Evolutionary conservation across 2,888 invertebrate species (phyloP).

Genomic region (Eutolmus rufibarbis): DNA sequence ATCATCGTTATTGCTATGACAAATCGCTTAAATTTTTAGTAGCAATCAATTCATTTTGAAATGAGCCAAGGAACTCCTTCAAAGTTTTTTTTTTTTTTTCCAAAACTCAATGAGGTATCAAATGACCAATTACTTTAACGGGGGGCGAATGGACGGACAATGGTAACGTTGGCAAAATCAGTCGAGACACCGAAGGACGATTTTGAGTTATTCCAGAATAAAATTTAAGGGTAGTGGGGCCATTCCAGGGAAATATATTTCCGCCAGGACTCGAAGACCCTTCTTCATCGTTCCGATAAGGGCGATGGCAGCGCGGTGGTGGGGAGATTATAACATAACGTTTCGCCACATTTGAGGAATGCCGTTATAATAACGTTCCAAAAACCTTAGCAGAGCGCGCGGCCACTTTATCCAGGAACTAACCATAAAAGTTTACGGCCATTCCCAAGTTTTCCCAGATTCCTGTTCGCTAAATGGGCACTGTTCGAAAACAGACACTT

Average conservation of each 20-base stretch:
- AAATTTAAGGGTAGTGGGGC: not conserved
- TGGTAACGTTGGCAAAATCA: not conserved
- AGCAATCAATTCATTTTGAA: not conserved
- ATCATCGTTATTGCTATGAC: not conserved
- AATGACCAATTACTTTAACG: not conserved
- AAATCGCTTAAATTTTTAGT: not conserved
- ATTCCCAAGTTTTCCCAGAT: slow-evolving; percentile 6
- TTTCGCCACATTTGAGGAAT: not conserved
- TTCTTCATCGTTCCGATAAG: not conserved
- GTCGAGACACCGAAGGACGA: not conserved
- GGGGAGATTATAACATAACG: not conserved
- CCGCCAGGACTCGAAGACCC: not conserved
- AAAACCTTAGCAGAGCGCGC: not conserved
- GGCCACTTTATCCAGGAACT: slow-evolving; percentile 1
- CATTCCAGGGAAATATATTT: not conserved
- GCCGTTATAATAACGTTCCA: slow-evolving; percentile 14
- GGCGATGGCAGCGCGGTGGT: not conserved
- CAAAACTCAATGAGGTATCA: not conserved
- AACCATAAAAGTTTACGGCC: slow-evolving; percentile 22
- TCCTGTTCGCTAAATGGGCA: slow-evolving; percentile 6
- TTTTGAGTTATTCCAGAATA: not conserved
- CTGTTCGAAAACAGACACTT: slow-evolving; percentile 29
- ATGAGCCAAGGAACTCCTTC: not conserved
- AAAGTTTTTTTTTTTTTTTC: not conserved
- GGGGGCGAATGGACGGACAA: not conserved